Conservation (phyloP, 2,888 invertebrate species). For the Drosophila dives region DNA sequence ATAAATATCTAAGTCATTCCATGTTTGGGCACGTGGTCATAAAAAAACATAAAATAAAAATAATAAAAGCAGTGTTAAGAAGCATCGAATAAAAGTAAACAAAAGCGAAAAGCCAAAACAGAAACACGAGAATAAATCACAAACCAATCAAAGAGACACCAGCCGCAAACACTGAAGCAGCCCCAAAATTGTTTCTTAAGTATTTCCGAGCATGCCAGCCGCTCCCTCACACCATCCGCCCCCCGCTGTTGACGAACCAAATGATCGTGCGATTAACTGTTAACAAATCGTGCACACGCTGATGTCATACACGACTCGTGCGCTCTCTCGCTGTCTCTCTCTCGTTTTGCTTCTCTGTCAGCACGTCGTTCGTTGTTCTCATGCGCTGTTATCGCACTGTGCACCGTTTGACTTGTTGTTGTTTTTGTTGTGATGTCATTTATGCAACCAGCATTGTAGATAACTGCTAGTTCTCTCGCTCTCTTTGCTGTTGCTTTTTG, state of each 20-base stretch:
- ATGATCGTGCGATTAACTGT: slow-evolving; percentile 76
- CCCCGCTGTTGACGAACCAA: slow-evolving; percentile 4
- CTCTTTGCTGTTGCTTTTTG: slow-evolving; percentile 7
- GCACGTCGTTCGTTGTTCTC: slow-evolving; percentile 7
- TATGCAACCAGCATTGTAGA: slow-evolving; percentile 59
- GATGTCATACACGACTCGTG: slow-evolving; percentile 66
- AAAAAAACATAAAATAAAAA: background rate
- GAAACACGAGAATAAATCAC: slow-evolving; percentile 32
- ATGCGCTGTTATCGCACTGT: slow-evolving; percentile 54
- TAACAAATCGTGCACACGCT: slow-evolving; percentile 81
- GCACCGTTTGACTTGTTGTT: slow-evolving; percentile 35
- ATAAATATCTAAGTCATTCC: background rate
- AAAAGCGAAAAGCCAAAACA: slow-evolving; percentile 45
- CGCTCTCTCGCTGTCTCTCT: slow-evolving; percentile 14
- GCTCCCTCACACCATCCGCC: background rate
- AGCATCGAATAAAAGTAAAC: slow-evolving; percentile 43
- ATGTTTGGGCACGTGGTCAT: slow-evolving; percentile 46
- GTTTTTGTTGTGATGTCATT: slow-evolving; percentile 70
- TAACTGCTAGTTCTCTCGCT: slow-evolving; percentile 29
- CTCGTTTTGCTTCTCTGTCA: background rate
- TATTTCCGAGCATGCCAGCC: slow-evolving; percentile 46
- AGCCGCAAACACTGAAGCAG: slow-evolving; percentile 8
- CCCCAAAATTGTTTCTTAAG: slow-evolving; percentile 28
- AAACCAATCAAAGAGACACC: slow-evolving; percentile 19
- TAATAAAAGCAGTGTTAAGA: slow-evolving; percentile 18